Conservation (phyloP, 2,888 invertebrate genomes). For the Amaurobius ferox region DNA sequence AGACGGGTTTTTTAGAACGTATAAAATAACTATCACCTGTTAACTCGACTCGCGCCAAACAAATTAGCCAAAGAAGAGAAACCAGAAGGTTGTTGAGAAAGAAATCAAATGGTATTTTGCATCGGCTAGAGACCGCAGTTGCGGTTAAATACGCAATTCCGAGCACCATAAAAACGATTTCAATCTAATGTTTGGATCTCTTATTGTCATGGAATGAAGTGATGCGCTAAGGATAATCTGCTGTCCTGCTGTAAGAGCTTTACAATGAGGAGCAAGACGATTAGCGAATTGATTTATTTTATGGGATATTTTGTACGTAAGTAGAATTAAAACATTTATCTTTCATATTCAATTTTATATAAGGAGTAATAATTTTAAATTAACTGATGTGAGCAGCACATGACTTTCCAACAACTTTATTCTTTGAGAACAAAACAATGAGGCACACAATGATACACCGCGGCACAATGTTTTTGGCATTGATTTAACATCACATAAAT, state of each 20-base stretch:
- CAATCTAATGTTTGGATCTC: neutral
- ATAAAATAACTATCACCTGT: constrained; percentile 8
- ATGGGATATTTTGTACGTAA: no score
- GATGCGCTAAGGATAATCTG: neutral
- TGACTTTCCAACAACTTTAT: no score
- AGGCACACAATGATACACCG: no score
- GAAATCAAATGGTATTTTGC: neutral
- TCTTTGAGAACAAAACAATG: no score
- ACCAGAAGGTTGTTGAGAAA: neutral
- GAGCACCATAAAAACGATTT: neutral
- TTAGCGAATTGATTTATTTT: no score
- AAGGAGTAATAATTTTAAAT: no score
- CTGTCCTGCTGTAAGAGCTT: neutral
- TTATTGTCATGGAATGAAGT: neutral
- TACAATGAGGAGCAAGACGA: neutral
- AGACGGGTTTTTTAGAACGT: neutral
- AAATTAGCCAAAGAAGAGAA: neutral
- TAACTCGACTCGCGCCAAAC: neutral
- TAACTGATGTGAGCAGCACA: no score
- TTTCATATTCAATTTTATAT: no score
- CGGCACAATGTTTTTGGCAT: no score
- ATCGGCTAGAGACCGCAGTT: neutral
- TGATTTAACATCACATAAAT: no score
- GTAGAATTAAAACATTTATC: no score
- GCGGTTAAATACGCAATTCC: neutral